phyloP scores from a whole-genome alignment of 2,888 invertebrate species.

The Smittia aterrima region DNA sequence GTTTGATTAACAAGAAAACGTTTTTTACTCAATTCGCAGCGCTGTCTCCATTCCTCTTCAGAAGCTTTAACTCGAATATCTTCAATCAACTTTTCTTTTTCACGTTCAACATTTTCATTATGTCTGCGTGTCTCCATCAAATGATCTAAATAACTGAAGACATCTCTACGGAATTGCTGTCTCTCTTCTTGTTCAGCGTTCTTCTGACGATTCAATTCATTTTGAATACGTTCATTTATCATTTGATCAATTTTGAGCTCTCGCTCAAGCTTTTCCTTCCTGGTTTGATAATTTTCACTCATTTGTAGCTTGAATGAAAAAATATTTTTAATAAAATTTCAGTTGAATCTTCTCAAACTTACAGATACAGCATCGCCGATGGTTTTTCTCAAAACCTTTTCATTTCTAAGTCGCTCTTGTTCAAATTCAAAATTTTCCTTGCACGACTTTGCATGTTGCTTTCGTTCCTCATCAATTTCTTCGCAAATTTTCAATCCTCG shows the following conservation, averaged over 20 bases:
- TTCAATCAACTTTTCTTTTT: conserved; percentile 29
- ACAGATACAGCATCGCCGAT: neutral
- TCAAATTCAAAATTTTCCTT: neutral
- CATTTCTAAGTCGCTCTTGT: neutral
- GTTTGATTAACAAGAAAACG: conserved; percentile 1
- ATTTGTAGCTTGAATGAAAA: conserved; percentile 21
- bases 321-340: neutral
- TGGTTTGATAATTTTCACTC: neutral
- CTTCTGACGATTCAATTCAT: neutral
- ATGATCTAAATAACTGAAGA: conserved; percentile 12
- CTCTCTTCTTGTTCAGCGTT: neutral
- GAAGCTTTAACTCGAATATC: conserved; percentile 7
- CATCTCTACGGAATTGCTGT: neutral
- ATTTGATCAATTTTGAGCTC: conserved; percentile 28
- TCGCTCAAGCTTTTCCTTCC: neutral
- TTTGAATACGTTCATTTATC: neutral
- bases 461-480: conserved; percentile 10
- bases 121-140: neutral
- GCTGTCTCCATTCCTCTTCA: conserved; percentile 13
- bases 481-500: conserved; percentile 1
- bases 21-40: neutral
- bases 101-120: conserved; percentile 15
- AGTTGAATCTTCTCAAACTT: neutral
- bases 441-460: neutral
- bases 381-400: neutral